Conservation (phyloP, 2,888 invertebrate genomes). For the Eupithecia vulgata region DNA sequence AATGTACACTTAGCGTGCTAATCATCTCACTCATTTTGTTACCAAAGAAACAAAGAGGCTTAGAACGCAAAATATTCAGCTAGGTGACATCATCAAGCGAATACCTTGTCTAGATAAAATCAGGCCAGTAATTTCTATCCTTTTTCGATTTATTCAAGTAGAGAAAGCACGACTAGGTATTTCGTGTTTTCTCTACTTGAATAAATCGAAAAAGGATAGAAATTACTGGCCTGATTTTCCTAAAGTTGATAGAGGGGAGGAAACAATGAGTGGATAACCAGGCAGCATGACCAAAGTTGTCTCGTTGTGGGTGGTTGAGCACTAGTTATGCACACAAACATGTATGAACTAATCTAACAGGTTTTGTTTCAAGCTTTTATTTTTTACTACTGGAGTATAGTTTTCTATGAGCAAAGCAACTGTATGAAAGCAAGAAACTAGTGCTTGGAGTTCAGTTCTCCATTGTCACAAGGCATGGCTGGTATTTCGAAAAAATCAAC, state of each 20-base stretch:
- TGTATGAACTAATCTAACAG: constrained; percentile 3
- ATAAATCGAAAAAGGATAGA: too few relatives aligned
- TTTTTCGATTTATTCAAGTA: constrained; percentile 31
- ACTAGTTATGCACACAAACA: constrained; percentile 28
- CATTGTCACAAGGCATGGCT: not conserved
- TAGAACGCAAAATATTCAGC: constrained; percentile 37
- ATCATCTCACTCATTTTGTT: constrained; percentile 36
- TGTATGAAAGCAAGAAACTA: not conserved
- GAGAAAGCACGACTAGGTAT: constrained; percentile 32
- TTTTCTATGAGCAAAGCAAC: too few relatives aligned
- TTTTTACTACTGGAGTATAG: too few relatives aligned
- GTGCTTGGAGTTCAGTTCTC: not conserved
- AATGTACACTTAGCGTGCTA: constrained; percentile 30
- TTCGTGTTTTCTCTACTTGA: too few relatives aligned
- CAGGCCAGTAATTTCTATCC: constrained; percentile 31
- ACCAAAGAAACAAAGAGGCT: constrained; percentile 44
- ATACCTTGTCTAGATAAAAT: constrained; percentile 23
- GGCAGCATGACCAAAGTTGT: constrained; percentile 40
- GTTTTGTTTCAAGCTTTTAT: constrained; percentile 12
- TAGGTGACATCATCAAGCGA: constrained; percentile 42
- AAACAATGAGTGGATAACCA: constrained; percentile 33
- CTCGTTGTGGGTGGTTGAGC: constrained; percentile 35
- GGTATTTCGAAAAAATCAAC: too few relatives aligned
- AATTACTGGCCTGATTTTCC: too few relatives aligned
- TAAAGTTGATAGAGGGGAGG: constrained; percentile 32